These are phyloP conservation scores for Zoanthus gigantus DNA, from an alignment of 92 coral and sea anemone genomes.

Conservation along the genomic window DNA sequence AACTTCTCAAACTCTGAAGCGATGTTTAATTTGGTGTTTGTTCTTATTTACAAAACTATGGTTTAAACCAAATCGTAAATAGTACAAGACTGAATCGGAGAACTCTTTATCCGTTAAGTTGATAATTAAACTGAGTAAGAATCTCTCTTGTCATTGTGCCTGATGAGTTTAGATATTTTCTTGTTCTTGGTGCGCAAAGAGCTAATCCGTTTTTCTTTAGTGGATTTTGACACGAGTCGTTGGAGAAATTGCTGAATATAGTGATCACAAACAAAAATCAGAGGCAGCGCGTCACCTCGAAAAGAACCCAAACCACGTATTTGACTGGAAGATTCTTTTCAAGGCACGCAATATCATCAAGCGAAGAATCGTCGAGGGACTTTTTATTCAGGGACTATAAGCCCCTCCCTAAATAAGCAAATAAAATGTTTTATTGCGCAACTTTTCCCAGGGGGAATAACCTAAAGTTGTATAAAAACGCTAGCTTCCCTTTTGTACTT, in stretches of 20 bases:
- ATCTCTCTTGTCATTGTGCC: not conserved
- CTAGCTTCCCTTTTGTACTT: no score
- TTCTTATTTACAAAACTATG: slow-evolving; percentile 42
- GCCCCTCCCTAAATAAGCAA: no score
- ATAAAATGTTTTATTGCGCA: no score
- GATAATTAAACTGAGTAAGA: slow-evolving; percentile 34
- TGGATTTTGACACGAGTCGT: not conserved
- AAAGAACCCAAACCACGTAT: no score
- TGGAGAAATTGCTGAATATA: not conserved
- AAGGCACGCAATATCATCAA: no score
- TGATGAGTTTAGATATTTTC: slow-evolving; percentile 29
- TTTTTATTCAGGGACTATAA: no score
- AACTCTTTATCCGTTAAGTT: slow-evolving; percentile 31
- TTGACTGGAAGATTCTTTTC: no score
- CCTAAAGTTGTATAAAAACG: no score
- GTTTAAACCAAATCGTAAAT: slow-evolving; percentile 43
- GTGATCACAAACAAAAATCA: no score
- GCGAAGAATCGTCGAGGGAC: no score
- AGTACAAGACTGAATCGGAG: slow-evolving; percentile 19
- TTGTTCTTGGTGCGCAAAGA: slow-evolving; percentile 41
- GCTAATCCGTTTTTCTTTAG: slow-evolving; percentile 11
- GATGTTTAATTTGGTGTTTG: slow-evolving; percentile 32
- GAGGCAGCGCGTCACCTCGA: no score
- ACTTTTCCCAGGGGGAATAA: no score
- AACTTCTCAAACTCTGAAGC: slow-evolving; percentile 37